Conservation (phyloP, 2,888 invertebrate species). For the Pandemis heparana region DNA sequence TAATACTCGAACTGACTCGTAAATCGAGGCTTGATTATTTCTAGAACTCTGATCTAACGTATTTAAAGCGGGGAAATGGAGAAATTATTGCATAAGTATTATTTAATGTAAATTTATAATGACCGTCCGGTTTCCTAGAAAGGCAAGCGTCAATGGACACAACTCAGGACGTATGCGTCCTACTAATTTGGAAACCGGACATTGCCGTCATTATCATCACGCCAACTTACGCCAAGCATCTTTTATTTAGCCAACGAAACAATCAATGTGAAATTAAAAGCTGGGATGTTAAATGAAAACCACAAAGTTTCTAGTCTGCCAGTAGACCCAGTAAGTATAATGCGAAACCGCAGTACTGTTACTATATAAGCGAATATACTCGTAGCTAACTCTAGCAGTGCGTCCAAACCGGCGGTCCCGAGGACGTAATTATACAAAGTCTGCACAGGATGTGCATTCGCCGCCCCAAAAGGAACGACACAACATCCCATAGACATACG, state of each 20-base stretch:
- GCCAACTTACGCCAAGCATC: not conserved
- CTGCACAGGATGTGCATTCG: constrained; percentile 65
- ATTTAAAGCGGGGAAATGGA: constrained; percentile 10
- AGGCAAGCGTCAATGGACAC: not conserved
- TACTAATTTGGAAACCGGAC: no score
- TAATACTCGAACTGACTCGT: not conserved
- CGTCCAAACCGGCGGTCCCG: constrained; percentile 59
- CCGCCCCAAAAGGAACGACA: constrained; percentile 56
- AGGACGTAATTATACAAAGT: constrained; percentile 73
- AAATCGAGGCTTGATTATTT: not conserved
- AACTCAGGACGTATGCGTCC: not conserved
- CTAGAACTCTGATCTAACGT: not conserved
- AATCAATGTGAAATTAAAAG: no score
- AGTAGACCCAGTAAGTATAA: constrained; percentile 26
- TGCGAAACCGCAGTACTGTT: constrained; percentile 1
- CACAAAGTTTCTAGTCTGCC: constrained; percentile 11
- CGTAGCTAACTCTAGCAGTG: constrained; percentile 43
- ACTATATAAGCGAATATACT: constrained; percentile 9
- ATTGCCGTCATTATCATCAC: no score
- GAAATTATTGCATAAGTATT: not conserved
- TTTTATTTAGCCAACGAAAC: not conserved
- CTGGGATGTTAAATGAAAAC: constrained; percentile 12
- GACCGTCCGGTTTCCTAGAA: not conserved
- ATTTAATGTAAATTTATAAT: not conserved
- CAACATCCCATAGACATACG: constrained; percentile 48